Conservation (phyloP, 2,888 invertebrate genomes). For the Platycnemis pennipes region DNA sequence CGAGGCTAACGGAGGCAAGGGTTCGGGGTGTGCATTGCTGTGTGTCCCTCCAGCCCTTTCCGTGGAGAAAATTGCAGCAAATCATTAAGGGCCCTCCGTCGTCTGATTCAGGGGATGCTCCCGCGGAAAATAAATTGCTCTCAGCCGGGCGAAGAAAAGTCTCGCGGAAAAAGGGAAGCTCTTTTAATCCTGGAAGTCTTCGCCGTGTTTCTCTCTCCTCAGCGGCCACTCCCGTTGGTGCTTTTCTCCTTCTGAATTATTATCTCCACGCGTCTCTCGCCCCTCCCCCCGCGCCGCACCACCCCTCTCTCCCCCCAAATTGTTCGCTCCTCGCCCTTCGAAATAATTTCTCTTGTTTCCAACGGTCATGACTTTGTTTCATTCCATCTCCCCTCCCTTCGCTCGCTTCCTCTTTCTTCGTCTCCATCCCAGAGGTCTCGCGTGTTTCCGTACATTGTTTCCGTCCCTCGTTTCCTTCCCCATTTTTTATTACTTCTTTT, state of each 20-base stretch:
- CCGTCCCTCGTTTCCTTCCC: neutral
- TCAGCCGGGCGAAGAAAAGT: neutral
- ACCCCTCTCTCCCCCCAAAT: neutral
- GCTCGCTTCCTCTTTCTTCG: slow-evolving; percentile 36
- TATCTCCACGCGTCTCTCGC: neutral
- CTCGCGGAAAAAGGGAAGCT: neutral
- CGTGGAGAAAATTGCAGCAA: too few species aligned
- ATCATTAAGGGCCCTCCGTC: neutral
- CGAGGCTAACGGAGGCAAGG: neutral
- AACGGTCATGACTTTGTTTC: slow-evolving; percentile 23
- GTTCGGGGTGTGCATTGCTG: neutral
- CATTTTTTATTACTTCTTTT: neutral
- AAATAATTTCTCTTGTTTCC: neutral
- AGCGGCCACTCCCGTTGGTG: neutral
- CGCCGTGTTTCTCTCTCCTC: neutral
- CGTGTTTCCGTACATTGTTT: neutral
- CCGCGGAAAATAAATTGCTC: neutral
- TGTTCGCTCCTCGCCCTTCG: neutral
- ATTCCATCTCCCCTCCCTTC: neutral
- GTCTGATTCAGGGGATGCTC: neutral
- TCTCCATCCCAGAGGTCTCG: neutral
- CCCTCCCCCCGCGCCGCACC: too few species aligned
- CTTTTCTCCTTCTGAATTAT: neutral
- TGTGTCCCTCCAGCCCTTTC: neutral
- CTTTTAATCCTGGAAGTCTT: neutral